Evolutionary conservation across 2,113 vertebrate genomes (phyloP), one percentile per base, ranked within the genome.

Genomic region (Eulemur rufifrons): DNA sequence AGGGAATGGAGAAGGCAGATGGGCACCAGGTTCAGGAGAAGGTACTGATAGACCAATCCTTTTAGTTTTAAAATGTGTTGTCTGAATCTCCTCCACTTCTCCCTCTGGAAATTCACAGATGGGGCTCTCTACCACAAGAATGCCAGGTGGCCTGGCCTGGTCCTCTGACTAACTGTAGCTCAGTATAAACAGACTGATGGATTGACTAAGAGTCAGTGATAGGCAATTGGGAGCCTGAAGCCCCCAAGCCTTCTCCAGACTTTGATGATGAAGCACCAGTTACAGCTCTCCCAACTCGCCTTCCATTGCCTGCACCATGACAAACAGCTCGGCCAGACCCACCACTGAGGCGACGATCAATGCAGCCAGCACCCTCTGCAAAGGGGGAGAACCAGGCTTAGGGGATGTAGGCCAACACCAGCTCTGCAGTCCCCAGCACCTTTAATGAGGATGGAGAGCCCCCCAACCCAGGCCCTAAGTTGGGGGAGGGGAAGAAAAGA

Each of bases 261-360:
- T 94, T n/a, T 78, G 45, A 71, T n/a, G 56, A 54, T 0, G 12
- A 11, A 32, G 9, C 42, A 52, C 47, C 45, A 34, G 45, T 98
- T 98, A 99, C 0, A 99, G 98, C 27, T 99, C 99, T 86, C 99
- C 99, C 0, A 99, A 97, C 32, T 99, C 99, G 56, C 99, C 99
- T 98, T 99, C 99, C 97, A 99, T 98, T 7, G 99, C 99, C 85
- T 99, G 99, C 61, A 99, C 99, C 98, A 99, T 98, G 78, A 99
- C 98, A 0, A 99, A 99, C 1, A 99, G 99, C 98, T 99, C 99
- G 0, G 99, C 99, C 81, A 99, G 98, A 27, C 99, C 99, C 17
- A 99, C 99, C 23, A 99, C 99, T 0, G 99, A 99, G 9, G 99
- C 99, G 69, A 99, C 99, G 0, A 99, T 99, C 78, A 99, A 98